Percentiles rank a stretch among this genome's conserved stretches.
Evolutionary conservation across 2,797 vertebrate genomes (phyloP).

Genomic region (Florisuga fusca): DNA sequence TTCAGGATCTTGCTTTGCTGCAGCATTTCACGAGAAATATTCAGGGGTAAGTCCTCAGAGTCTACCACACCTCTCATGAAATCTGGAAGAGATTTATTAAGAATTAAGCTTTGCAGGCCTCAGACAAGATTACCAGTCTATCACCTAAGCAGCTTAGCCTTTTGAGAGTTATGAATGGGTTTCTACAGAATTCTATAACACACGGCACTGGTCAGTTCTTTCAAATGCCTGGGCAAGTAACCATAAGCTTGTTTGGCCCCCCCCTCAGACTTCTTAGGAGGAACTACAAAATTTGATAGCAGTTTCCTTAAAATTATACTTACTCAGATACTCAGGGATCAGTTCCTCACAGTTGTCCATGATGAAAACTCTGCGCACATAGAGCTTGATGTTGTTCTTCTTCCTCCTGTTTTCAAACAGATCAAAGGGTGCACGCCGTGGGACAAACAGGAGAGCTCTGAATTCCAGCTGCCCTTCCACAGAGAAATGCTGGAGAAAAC

Average conservation of each 20-base stretch:
- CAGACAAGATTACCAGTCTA: accelerated
- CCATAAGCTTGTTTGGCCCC: accelerated
- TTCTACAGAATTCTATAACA: accelerated
- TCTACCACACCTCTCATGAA: slow-evolving; percentile 95
- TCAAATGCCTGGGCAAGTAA: accelerated
- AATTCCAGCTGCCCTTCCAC: slow-evolving; percentile 95
- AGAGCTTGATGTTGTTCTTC: slow-evolving; percentile 95
- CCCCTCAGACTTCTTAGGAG: accelerated
- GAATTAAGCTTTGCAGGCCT: not conserved
- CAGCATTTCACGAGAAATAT: slow-evolving; percentile 97
- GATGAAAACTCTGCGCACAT: slow-evolving; percentile 95
- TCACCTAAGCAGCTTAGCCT: accelerated
- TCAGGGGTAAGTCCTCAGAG: slow-evolving; percentile 93
- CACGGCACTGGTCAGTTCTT: accelerated
- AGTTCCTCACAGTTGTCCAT: slow-evolving; percentile 98
- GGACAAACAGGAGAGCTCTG: slow-evolving; percentile 90
- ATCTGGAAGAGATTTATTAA: slow-evolving; percentile 64
- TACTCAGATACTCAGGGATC: slow-evolving; percentile 96
- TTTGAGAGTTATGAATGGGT: accelerated
- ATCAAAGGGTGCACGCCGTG: slow-evolving; percentile 90
- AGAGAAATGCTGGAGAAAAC: slow-evolving; percentile 82
- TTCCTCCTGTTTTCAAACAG: slow-evolving; percentile 94
- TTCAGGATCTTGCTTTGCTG: slow-evolving; percentile 98
- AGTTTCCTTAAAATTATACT: slow-evolving; percentile 63
- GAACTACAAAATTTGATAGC: accelerated